Conservation (phyloP, 2,797 vertebrate species). For the Synaphobranchus kaupii region DNA sequence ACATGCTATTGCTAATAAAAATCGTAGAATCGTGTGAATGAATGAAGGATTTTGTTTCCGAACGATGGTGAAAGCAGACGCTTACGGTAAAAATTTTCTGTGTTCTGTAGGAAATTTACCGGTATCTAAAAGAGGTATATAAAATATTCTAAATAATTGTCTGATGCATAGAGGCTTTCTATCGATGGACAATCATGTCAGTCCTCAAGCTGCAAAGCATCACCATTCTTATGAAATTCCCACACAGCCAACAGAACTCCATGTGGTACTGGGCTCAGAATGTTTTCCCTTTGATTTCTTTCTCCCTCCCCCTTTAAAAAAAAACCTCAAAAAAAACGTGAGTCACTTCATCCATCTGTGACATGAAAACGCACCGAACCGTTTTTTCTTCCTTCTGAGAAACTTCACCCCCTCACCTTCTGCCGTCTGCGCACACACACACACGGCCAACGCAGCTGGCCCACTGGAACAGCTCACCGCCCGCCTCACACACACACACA, state of each 20-base stretch:
- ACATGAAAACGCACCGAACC: constrained; percentile 19
- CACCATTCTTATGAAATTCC: background rate
- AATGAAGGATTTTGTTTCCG: no score
- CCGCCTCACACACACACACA: background rate
- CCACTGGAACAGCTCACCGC: background rate
- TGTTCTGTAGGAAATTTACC: background rate
- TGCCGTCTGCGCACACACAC: constrained; percentile 26
- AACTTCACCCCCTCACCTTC: constrained; percentile 38
- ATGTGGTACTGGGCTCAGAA: background rate
- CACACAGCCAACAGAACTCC: background rate
- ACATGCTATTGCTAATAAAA: no score
- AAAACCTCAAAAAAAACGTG: background rate
- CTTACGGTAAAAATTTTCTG: background rate
- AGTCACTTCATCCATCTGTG: constrained; percentile 34
- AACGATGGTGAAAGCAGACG: no score
- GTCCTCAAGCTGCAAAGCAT: background rate
- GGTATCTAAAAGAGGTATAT: background rate
- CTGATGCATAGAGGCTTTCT: background rate
- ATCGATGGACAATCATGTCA: background rate
- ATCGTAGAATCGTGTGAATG: no score
- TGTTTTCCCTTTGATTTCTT: background rate
- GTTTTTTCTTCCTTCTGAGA: constrained; percentile 19
- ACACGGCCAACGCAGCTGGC: background rate
- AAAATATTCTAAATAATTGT: background rate
- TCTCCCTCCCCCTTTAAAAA: background rate